Evolutionary conservation across 2,888 invertebrate genomes (phyloP).

Genomic region (Hirudinaria manillensis): DNA sequence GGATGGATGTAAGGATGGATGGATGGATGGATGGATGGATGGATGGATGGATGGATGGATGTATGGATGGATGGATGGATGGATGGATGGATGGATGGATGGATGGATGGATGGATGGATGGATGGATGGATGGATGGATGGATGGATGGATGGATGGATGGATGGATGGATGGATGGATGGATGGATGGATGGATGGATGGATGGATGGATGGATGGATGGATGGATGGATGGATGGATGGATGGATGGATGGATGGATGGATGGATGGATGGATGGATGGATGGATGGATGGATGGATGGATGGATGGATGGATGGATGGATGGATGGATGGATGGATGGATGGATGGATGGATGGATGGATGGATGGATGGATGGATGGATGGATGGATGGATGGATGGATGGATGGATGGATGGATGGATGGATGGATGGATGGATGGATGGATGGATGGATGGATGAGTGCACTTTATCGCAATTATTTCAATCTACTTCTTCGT

Average conservation of each 20-base stretch:
- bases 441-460: not conserved
- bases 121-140: conserved; percentile 9
- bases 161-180: no score
- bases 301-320: no score
- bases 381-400: conserved; percentile 15
- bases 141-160: no score
- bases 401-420: not conserved
- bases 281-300: no score
- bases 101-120: conserved; percentile 9
- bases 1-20: no score
- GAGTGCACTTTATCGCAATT: not conserved
- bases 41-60: conserved; percentile 14
- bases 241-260: no score
- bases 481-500: conserved; percentile 13
- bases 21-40: conserved; percentile 14
- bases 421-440: conserved; percentile 20
- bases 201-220: conserved; percentile 13
- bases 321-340: no score
- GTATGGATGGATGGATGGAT: conserved; percentile 6
- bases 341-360: no score
- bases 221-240: no score
- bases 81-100: conserved; percentile 20
- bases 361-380: no score
- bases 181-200: no score
- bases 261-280: no score